phyloP scores from a whole-genome alignment of 1,140 invertebrate species.

The Archivesica marissinica region DNA sequence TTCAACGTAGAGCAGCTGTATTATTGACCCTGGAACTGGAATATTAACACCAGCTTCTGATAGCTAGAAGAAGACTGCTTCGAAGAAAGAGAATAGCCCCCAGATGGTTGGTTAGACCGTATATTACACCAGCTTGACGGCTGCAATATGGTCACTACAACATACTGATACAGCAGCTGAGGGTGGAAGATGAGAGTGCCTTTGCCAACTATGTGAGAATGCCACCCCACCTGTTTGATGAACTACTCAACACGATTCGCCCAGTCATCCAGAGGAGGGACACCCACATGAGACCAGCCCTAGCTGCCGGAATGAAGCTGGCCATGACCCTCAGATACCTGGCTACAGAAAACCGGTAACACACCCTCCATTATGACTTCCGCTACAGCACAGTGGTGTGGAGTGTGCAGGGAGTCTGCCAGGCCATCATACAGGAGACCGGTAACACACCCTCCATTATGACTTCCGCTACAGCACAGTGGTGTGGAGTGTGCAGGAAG shows the following conservation, averaged over 20 bases:
- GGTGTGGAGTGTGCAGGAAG: constrained; percentile 34
- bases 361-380: neutral
- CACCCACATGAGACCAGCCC: neutral
- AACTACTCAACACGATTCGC: neutral
- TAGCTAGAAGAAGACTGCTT: too few species aligned
- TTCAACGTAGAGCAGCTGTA: too few species aligned
- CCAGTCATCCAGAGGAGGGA: constrained; percentile 8
- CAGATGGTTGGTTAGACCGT: too few species aligned
- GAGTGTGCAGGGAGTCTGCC: constrained; percentile 22
- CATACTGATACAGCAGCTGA: too few species aligned
- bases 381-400: too few species aligned
- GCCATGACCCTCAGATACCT: neutral
- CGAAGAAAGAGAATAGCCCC: too few species aligned
- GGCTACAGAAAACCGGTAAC: neutral
- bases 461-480: too few species aligned
- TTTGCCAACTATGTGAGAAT: neutral
- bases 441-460: neutral
- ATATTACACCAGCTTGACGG: too few species aligned
- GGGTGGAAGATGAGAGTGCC: neutral
- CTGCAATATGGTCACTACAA: too few species aligned
- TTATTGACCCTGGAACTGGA: too few species aligned
- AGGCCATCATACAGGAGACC: neutral
- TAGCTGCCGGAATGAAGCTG: constrained; percentile 50
- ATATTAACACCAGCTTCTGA: too few species aligned
- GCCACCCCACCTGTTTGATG: neutral